phyloP scores from a whole-genome alignment of 2,797 vertebrate genomes.

The Clarias fuscus region DNA sequence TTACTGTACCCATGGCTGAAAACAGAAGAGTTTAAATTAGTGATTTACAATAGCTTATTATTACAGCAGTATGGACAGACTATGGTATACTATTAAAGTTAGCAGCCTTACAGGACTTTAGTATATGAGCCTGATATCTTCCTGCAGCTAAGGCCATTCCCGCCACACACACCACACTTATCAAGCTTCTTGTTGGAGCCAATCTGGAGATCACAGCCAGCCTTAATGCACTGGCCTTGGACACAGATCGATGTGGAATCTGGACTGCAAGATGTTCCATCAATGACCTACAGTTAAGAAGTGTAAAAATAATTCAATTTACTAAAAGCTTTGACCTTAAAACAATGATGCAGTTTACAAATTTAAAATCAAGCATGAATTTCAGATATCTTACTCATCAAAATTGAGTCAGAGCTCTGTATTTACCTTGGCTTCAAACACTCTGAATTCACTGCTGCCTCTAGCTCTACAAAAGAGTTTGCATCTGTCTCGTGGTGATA shows the following conservation, averaged over 20 bases:
- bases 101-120: constrained; percentile 79
- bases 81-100: neutral
- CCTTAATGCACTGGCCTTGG: constrained; percentile 93
- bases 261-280: constrained; percentile 90
- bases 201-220: constrained; percentile 90
- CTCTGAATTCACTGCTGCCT: constrained; percentile 91
- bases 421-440: constrained; percentile 90
- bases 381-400: neutral
- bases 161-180: constrained; percentile 93
- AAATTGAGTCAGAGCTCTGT: neutral
- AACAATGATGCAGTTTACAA: neutral
- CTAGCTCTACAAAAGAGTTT: constrained; percentile 91
- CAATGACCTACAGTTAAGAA: constrained; percentile 79
- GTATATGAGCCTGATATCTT: constrained; percentile 90
- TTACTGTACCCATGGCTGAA: constrained; percentile 91
- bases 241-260: constrained; percentile 94
- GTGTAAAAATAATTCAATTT: constrained; percentile 5
- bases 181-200: constrained; percentile 92
- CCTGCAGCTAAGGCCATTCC: constrained; percentile 84
- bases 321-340: neutral
- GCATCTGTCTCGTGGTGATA: constrained; percentile 91
- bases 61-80: neutral
- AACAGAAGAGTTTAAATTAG: neutral
- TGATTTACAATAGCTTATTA: neutral
- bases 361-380: constrained; percentile 12